phyloP scores from a whole-genome alignment of 2,113 vertebrate genomes.

The Colaptes auratus region DNA sequence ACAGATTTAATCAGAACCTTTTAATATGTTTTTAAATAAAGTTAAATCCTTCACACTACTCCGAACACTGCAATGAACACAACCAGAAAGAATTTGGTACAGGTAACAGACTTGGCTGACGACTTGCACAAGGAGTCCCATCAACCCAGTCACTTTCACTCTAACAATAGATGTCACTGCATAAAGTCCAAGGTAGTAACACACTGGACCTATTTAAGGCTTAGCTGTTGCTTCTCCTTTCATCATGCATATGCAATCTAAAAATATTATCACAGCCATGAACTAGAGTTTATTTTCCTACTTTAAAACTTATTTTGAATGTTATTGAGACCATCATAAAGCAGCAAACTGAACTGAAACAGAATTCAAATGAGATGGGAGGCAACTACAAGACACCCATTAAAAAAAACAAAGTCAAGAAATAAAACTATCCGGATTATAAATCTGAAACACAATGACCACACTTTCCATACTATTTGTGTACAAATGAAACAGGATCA shows the following conservation, averaged over 20 bases:
- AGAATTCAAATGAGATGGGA: not conserved
- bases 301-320: not conserved
- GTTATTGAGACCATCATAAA: not conserved
- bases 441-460: not conserved
- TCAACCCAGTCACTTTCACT: not conserved
- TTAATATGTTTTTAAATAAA: not conserved
- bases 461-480: not conserved
- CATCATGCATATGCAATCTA: not conserved
- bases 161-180: not conserved
- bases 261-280: not conserved
- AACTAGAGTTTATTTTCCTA: not conserved
- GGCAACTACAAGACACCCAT: not conserved
- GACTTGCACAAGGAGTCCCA: not conserved
- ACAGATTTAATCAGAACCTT: not conserved
- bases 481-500: not conserved
- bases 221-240: not conserved
- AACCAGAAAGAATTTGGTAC: fast-evolving
- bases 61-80: fast-evolving
- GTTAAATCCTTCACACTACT: not conserved
- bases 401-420: not conserved
- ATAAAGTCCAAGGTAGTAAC: not conserved
- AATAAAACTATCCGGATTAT: not conserved
- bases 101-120: fast-evolving
- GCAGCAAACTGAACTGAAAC: not conserved
- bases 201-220: not conserved